Evolutionary conservation across 2,113 vertebrate genomes (phyloP).

Genomic region (Python bivittatus): DNA sequence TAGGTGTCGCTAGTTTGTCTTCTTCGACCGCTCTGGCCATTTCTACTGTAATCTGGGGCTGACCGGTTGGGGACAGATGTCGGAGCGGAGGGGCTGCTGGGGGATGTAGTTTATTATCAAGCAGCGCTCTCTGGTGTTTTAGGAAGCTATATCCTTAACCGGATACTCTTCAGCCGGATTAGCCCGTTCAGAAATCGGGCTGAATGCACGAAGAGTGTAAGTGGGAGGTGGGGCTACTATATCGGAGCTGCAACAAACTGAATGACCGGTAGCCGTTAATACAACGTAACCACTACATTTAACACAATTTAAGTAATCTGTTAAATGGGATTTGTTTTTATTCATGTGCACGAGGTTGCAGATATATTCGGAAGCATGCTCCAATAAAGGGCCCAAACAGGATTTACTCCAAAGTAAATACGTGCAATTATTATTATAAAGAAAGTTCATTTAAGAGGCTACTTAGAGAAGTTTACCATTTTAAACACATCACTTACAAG

Average conservation of each 20-base stretch:
- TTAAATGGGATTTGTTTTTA: not conserved
- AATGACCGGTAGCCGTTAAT: not conserved
- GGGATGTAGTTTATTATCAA: constrained; percentile 41
- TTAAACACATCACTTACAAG: too few species aligned
- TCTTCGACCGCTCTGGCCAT: not conserved
- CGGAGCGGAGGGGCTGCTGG: not conserved
- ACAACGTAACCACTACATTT: not conserved
- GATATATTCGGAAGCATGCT: not conserved
- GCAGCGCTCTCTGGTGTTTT: not conserved
- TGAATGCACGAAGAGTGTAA: not conserved
- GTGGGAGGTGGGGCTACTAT: not conserved
- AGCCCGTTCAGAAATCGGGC: not conserved
- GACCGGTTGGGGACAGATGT: not conserved
- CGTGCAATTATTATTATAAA: too few species aligned
- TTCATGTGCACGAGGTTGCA: not conserved
- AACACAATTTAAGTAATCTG: not conserved
- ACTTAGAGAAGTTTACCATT: too few species aligned
- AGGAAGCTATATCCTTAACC: not conserved
- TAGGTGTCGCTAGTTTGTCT: not conserved
- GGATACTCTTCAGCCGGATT: not conserved
- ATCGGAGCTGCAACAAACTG: not conserved
- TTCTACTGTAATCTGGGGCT: not conserved
- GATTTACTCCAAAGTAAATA: not conserved
- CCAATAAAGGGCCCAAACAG: not conserved
- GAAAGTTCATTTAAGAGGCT: too few species aligned